Evolutionary conservation across 2,888 invertebrate genomes (phyloP).

Genomic region (Melikaiella ostensackeni): DNA sequence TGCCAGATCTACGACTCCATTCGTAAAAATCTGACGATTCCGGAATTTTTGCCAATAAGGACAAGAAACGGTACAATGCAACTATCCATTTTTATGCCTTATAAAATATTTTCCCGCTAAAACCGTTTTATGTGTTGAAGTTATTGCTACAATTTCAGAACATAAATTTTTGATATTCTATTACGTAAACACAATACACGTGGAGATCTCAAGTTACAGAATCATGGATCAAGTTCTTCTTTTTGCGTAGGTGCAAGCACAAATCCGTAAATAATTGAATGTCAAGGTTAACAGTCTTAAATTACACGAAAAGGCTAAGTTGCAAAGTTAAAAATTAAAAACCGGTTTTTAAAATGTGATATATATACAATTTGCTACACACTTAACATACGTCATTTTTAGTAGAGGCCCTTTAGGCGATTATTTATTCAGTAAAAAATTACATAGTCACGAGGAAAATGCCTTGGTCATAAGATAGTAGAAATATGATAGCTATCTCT

Average conservation of each 20-base stretch:
- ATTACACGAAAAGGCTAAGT: not conserved
- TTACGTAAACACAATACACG: not conserved
- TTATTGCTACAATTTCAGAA: not conserved
- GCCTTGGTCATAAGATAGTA: not conserved
- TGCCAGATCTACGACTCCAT: not conserved
- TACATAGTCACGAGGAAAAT: not conserved
- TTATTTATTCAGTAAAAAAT: not conserved
- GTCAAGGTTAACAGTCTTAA: not conserved
- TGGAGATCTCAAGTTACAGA: not conserved
- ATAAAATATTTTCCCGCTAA: not conserved
- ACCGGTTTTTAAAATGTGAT: not conserved
- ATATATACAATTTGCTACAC: not conserved
- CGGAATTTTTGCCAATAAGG: not conserved
- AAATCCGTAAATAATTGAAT: not conserved
- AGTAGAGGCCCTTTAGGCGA: not conserved
- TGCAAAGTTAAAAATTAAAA: not conserved
- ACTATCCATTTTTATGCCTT: not conserved
- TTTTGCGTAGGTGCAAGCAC: not conserved
- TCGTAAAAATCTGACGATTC: not conserved
- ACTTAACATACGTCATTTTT: not conserved
- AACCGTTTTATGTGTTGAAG: not conserved
- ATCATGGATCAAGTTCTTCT: not conserved
- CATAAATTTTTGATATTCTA: not conserved
- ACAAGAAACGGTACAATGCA: not conserved
- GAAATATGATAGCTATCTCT: slow-evolving; percentile 6